Evolutionary conservation across 2,113 vertebrate genomes (phyloP).

Genomic region (Gymnogyps californianus): DNA sequence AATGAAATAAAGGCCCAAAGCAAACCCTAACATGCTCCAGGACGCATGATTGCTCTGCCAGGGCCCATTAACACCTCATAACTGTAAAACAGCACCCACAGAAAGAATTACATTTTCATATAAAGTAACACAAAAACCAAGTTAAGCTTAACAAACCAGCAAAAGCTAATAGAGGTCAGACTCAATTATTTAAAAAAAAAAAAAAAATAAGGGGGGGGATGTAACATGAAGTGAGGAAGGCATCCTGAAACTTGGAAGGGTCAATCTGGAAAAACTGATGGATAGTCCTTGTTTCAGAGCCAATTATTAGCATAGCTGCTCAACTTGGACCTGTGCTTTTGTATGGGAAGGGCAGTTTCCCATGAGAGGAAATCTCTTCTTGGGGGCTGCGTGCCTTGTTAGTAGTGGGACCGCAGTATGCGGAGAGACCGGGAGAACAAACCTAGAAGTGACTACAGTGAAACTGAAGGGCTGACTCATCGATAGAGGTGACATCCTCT

Average conservation of each 20-base stretch:
- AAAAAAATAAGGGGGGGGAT: not conserved
- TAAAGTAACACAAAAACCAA: not conserved
- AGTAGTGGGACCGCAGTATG: not conserved
- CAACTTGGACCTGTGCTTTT: not conserved
- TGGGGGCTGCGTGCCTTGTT: not conserved
- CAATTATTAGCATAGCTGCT: not conserved
- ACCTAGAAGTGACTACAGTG: fast-evolving
- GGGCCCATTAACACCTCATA: conserved; percentile 6
- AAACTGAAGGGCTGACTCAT: not conserved
- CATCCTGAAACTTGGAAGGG: not conserved
- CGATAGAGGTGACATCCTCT: not conserved
- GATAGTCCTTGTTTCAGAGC: not conserved
- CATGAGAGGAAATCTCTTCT: not conserved
- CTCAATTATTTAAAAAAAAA: not conserved
- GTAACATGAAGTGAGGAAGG: not conserved
- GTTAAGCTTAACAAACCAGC: not conserved
- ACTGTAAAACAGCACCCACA: not conserved
- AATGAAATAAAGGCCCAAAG: not conserved
- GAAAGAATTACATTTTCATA: not conserved
- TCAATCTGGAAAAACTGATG: not conserved
- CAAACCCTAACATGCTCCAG: not conserved
- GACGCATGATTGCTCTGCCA: not conserved
- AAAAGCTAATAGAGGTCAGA: not conserved
- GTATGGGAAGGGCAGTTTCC: not conserved
- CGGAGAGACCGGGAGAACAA: not conserved